Base-by-base conservation (phyloP, 1,140 invertebrate species). In the Papilio polytes region DNA sequence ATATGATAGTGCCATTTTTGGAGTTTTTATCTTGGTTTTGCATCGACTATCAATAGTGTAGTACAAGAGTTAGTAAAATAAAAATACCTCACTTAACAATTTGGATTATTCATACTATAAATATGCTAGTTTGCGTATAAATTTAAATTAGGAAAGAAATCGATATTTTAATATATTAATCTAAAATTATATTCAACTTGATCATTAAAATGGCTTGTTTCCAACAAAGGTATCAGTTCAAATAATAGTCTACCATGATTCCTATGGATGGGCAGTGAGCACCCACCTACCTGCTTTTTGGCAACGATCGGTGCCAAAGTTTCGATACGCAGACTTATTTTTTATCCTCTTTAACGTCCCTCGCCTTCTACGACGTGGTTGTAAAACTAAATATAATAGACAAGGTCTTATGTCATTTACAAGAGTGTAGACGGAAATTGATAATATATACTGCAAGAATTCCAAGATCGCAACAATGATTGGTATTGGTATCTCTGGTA, bases 181-280 rank as follows among this genome's bases (percentile, higher is more conserved):
- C 26, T 70, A 70, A 70, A 70, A 31, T 70, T 70, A 70, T 3
- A 7, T 63, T 2, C 15, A 31, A 66, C 3, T 31, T 70, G 63
- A 18, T 31, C 13, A 70, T 70, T 70, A 31, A 36, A 36, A 31
- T 70, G 63, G 63, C 63, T 70, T 26, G 26, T 36, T 70, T 70
- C 63, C 63, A 70, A 70, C 63, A 70, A 70, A 70, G 63, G 22
- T 70, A 70, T 70, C 4, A 2, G 22, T 70, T 31, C 26, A 36
- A 70, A 70, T 70, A 70, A 36, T 70, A 70, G 12, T 31, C 26
- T 70, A 31, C 63, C 63, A 70, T 36, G 63, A 70, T 70, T 70
- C 63, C 63, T 15, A 31, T 31, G 26, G 26, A 26, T 31, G 59
- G 26, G 59, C 59, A 63, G 18, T 56, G 15, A n/a, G 56, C 56